Percentiles rank a stretch among this genome's conserved stretches.
phyloP scores from a whole-genome alignment of 2,888 invertebrate genomes.

The Frankliniella intonsa region DNA sequence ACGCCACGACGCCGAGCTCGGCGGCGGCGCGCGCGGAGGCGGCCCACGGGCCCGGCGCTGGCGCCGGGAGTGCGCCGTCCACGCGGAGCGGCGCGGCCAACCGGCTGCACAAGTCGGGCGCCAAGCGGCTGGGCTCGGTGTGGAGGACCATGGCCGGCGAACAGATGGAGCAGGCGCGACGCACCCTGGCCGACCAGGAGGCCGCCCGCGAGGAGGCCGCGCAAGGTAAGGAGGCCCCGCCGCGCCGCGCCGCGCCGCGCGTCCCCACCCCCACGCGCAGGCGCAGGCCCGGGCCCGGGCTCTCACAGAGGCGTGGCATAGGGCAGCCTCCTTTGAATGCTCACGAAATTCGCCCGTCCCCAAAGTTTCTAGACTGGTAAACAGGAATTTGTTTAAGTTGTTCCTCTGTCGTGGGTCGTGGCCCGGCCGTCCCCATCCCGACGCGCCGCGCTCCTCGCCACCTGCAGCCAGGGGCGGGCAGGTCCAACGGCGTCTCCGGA shows the following conservation, averaged over 20 bases:
- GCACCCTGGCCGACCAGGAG: conserved; percentile 36
- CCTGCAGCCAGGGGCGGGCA: too few relatives aligned
- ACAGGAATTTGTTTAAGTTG: conserved; percentile 23
- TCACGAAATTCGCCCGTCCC: conserved; percentile 3
- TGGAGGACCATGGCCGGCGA: conserved; percentile 42
- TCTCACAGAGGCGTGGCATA: neutral
- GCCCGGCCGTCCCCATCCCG: neutral
- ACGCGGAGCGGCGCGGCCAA: conserved; percentile 31
- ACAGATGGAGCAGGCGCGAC: conserved; percentile 40
- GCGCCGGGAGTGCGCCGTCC: conserved; percentile 30
- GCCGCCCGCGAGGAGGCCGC: conserved; percentile 33
- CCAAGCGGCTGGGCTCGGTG: conserved; percentile 42
- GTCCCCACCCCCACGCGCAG: too few relatives aligned
- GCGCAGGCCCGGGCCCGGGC: neutral
- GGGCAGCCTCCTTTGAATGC: neutral
- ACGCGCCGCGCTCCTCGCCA: too few relatives aligned
- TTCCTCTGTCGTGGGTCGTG: neutral
- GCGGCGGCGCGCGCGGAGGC: conserved; percentile 24
- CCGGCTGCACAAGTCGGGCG: conserved; percentile 34
- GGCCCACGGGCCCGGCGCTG: conserved; percentile 24
- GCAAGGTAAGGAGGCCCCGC: conserved; percentile 33
- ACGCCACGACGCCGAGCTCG: neutral
- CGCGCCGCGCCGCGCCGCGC: conserved; percentile 3
- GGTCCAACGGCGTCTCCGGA: too few relatives aligned
- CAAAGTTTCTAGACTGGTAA: conserved; percentile 18